Conservation (phyloP, 2,888 invertebrate species). For the Amaurobius ferox region DNA sequence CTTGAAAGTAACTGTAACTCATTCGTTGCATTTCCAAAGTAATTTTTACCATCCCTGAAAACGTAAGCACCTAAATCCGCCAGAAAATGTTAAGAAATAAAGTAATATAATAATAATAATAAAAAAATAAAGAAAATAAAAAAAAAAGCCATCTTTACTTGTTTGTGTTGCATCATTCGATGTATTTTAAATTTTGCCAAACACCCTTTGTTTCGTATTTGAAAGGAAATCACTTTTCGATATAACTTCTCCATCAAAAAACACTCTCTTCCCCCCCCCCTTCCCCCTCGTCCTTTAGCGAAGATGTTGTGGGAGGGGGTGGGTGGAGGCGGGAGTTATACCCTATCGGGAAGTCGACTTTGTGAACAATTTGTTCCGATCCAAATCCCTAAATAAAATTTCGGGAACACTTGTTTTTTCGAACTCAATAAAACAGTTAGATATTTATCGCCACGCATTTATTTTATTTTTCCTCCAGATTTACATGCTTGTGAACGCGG, state of each 20-base stretch:
- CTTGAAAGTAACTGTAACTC: no score
- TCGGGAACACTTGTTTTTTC: constrained; percentile 15
- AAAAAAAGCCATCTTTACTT: no score
- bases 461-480: constrained; percentile 46
- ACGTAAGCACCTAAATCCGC: no score
- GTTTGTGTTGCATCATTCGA: no score
- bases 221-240: neutral
- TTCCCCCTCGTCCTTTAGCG: neutral
- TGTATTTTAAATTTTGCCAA: no score
- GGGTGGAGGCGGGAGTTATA: neutral
- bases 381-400: constrained; percentile 18
- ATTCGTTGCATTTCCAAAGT: no score
- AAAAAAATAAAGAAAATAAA: no score
- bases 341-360: neutral
- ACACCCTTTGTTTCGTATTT: no score
- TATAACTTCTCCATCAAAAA: neutral
- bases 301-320: neutral
- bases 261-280: neutral
- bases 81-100: no score
- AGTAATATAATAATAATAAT: no score
- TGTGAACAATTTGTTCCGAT: constrained; percentile 9
- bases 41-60: no score
- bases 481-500: constrained; percentile 19
- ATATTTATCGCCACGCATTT: constrained; percentile 67
- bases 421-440: constrained; percentile 36